These are phyloP conservation scores for Unio delphinus DNA, from an alignment of 2,888 invertebrate genomes.

Conservation along the genomic window DNA sequence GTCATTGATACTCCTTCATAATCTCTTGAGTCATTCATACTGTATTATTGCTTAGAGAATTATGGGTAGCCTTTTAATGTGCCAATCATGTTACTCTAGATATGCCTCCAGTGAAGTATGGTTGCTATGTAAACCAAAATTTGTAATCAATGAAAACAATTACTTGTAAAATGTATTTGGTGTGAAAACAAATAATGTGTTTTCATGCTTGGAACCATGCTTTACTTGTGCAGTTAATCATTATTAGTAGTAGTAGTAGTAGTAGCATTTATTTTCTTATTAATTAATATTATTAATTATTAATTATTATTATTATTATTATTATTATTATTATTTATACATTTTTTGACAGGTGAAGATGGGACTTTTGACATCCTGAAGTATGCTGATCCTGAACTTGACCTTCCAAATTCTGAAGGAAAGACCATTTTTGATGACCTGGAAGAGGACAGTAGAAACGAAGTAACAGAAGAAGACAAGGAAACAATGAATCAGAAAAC, in stretches of 20 bases:
- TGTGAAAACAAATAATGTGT: background rate
- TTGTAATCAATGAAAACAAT: background rate
- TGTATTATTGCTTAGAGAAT: no score
- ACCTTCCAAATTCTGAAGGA: conserved; percentile 79
- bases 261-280: no score
- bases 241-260: no score
- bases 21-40: no score
- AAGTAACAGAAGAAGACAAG: conserved; percentile 28
- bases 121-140: no score
- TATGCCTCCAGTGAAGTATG: no score
- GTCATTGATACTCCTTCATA: no score
- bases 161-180: background rate
- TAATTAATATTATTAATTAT: no score
- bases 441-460: conserved; percentile 27
- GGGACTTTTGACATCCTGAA: conserved; percentile 90
- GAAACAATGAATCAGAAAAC: conserved; percentile 19
- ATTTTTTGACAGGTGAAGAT: conserved; percentile 73
- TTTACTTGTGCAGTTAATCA: background rate
- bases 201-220: background rate
- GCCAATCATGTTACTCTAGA: no score
- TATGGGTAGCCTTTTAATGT: no score
- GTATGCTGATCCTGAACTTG: conserved; percentile 94
- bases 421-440: conserved; percentile 88
- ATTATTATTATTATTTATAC: background rate
- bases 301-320: background rate